phyloP scores from a whole-genome alignment of 2,113 vertebrate species.

The Lycocorax pyrrhopterus region DNA sequence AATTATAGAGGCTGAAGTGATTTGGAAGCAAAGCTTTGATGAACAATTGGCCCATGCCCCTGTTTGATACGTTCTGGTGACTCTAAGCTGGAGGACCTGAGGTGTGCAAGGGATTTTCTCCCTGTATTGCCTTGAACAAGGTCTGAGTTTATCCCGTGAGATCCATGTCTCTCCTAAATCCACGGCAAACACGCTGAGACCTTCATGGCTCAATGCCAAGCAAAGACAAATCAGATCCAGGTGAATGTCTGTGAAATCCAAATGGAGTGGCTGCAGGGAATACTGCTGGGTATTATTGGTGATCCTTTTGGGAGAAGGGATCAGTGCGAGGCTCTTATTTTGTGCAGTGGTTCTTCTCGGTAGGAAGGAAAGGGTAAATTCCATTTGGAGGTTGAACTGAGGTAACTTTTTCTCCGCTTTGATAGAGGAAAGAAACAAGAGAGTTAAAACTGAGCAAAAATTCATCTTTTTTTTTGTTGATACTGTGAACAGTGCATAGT shows the following conservation, averaged over 20 bases:
- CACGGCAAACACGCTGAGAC: not conserved
- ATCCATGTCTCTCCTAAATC: not conserved
- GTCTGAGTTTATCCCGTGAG: not conserved
- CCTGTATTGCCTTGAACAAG: not conserved
- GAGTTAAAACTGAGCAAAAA: constrained; percentile 5
- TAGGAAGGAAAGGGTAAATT: not conserved
- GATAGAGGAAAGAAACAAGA: not conserved
- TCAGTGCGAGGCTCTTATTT: not conserved
- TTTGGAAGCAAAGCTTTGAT: not conserved
- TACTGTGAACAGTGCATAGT: constrained; percentile 54
- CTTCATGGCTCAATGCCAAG: not conserved
- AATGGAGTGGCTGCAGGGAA: not conserved
- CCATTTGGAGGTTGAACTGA: not conserved
- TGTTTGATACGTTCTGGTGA: not conserved
- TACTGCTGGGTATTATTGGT: not conserved
- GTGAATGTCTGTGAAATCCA: not conserved
- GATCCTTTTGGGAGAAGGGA: not conserved
- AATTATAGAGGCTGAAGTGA: not conserved
- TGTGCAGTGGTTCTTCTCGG: not conserved
- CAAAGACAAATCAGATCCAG: not conserved
- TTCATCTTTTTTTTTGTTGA: constrained; percentile 12
- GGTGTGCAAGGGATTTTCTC: not conserved
- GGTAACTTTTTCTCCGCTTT: not conserved
- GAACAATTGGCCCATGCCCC: not conserved
- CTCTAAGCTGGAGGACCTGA: not conserved